Base-by-base conservation (phyloP, 2,797 vertebrate genomes). In the Oceanodroma leucorhoa region DNA sequence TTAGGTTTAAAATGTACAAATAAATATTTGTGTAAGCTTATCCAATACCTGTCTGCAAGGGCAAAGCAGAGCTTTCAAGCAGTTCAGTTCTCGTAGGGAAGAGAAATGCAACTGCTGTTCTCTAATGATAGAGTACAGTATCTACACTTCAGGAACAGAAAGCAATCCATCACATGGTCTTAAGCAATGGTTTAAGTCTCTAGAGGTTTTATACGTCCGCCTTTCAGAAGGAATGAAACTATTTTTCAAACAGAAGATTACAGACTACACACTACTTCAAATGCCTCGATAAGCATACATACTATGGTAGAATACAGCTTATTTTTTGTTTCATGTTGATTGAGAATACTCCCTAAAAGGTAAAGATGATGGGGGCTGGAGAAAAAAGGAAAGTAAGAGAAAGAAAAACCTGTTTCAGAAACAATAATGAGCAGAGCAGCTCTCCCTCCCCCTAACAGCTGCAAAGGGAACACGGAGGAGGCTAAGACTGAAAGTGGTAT, bases 81-180 rank as follows among this genome's bases (percentile, higher is more conserved):
- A 54, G 9, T 6, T 84, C 62, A 58, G 15, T 45, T 83, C 43
- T 57, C 36, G 18, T 1, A 64, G 26, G 40, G 23, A 75, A 48
- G 8, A 46, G 30, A 87, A 87, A 46, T 14, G 30, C 34, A 72
- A 18, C 7, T 72, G 54, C 40, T 32, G 10, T 62, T 81, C 43
- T 69, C 10, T 54, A 51, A 86, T 2, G 24, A 40, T 1, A 89
- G 24, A 89, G 17, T 12, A 43, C 13, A 34, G 21, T 8, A 27
- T 19, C 32, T 60, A 29, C 38, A 58, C 57, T 75, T 64, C 0
- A 0, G 27, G 27, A 92, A 57, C 20, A 64, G 22, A 73, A 70
- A 73, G 53, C 40, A 45, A 50, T 5, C 40, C 0, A 0, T 53
- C 51, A 50, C 29, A 26, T 0, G 5, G 27, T 58, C 27, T 80